Evolutionary conservation across 2,797 vertebrate species (phyloP), one percentile per base, ranked within the genome.

Genomic region (Rhinichthys osculus): DNA sequence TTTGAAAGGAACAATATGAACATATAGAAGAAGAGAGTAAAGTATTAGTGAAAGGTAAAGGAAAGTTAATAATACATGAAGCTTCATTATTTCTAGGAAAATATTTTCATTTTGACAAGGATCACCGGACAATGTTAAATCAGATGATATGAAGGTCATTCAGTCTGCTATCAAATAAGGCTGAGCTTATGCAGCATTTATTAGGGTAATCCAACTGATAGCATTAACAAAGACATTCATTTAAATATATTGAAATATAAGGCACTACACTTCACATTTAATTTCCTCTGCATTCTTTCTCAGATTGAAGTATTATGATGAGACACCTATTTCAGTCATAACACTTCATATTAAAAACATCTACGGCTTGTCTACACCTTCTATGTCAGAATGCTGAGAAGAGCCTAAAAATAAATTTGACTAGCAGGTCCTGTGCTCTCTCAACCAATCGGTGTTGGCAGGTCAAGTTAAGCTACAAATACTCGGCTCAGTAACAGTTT

Each of bases 161-260:
- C 88, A 90, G 19, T 54, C 87, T 83, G 88, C 93, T 88, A 90
- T 94, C 93, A 92, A 92, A 84, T 57, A 90, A 85, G 85, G 64
- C 89, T 59, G 82, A 91, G 93, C 92, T 94, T 91, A 93, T 89
- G 89, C 91, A 93, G 91, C 93, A 93, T 74, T 42, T 81, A 62
- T 64, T 38, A 62, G 13, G 40, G 35, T 44, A 44, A 40, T 23
- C 52, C 17, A 27, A 7, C 19, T 57, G 59, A 40, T 40, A 81
- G 69, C 27, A 73, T 73, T 33, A 72, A 33, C 64, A 82, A 71
- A 71, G 47, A 40, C 44, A 16, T 33, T 21, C 14, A 38, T 40
- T 82, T 70, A 54, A 82, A 72, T 59, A 82, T 57, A 71, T 11
- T 38, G 35, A 72, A 50, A 50, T 67, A 33, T 50, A 50, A 79